Base-by-base conservation (phyloP, 1,140 invertebrate species). In the Bombus consobrinus region DNA sequence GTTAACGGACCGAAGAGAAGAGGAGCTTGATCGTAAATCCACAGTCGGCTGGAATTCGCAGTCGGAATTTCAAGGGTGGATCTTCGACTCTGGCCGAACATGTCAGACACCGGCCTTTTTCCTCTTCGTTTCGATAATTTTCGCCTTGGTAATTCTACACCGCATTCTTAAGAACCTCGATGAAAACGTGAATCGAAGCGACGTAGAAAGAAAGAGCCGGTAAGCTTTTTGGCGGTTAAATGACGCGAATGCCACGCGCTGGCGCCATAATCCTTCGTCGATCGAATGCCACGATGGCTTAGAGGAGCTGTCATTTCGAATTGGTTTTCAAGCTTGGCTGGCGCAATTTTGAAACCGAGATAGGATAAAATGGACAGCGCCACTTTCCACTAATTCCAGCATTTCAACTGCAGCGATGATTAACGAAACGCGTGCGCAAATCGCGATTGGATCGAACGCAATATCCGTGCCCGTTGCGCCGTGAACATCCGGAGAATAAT, bases 311-410 rank as follows among this genome's bases (percentile, higher is more conserved):
- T 86, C 85, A 83, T 81, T 69, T 43, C 53, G 72, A 75, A 72
- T 88, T 73, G 81, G 39, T 88, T 79, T 88, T 74, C 62, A 64
- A 28, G 37, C 85, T 53, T 72, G 75, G 83, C 85, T 32, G 74
- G 34, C 76, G 34, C 66, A 53, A 84, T 86, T 81, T 39, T 39
- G 59, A 83, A 81, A 74, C 39, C n/a, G 69, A 68, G 71, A 75
- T 74, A 79, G 57, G 41, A 78, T 53, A 66, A 57, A 74, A 47
- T 53, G 78, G 62, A 41, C 39, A 34, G 25, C 62, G 73, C 62
- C 62, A 53, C 77, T 68, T 80, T 72, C 76, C 57, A 34, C 53
- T 64, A 81, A 86, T 88, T 82, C 18, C 34, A 62, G 41, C 59
- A 13, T 64, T 32, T 75, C 37, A 53, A 13, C 74, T 13, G 47